Base-by-base conservation (phyloP, 2,113 vertebrate species). In the Lepus europaeus region DNA sequence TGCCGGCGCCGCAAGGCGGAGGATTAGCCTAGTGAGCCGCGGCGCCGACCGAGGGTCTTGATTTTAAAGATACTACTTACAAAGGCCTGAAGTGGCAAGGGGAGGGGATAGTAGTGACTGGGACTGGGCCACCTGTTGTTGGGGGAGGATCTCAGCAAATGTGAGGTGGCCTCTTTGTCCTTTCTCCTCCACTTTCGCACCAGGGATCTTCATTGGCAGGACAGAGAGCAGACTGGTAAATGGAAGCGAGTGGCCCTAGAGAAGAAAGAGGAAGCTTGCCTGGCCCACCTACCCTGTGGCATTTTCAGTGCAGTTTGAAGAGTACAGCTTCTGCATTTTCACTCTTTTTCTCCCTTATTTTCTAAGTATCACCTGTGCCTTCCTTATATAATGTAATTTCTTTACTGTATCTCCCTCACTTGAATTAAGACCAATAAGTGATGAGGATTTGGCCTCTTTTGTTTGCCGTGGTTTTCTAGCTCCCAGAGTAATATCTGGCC, bases 51-150 rank as follows among this genome's bases (percentile, higher is more conserved):
- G 61, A 36, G 76, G 23, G 29, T 22, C 56, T 79, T 82, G 23
- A 39, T 86, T 77, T 68, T 83, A 73, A 93, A 76, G 27, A 89
- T 84, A 84, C 36, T 56, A 89, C 72, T 72, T 72, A 59, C 14
- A 86, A 86, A 64, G 29, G 4, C 19, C 27, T 76, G 31, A 87
- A 72, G 29, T 83, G 33, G 25, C 61, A 59, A 91, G 63, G 33
- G 20, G 27, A 68, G 17, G 59, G 23, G 17, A 4, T 45, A 45
- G 45, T 29, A 33, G 56, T 66, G 72, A 61, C 63, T 93, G 53
- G 64, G 84, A 84, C 5, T 53, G 45, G 80, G 64, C 33, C 22
- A 39, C 39, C 6, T 74, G 31, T 17, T 2, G 0, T 6, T 53
- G 53, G 6, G 23, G 33, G 53, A 56, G 33, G 19, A 77, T 45